phyloP scores from a whole-genome alignment of 2,888 invertebrate species.

The Campaea margaritaria region DNA sequence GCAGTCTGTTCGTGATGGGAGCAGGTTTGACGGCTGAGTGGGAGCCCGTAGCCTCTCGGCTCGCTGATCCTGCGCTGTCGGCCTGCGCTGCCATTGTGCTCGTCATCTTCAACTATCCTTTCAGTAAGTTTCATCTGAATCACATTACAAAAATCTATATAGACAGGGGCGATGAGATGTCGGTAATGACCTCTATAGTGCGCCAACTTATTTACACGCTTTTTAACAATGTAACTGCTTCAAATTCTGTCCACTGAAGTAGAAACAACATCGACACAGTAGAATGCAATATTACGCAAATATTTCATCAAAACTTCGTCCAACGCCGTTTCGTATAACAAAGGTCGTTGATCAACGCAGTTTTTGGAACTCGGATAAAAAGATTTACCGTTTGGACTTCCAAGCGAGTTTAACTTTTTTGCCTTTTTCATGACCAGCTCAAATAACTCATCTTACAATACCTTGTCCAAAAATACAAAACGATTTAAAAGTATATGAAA shows the following conservation, averaged over 20 bases:
- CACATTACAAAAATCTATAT: no score
- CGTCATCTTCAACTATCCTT: slow-evolving; percentile 91
- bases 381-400: slow-evolving; percentile 17
- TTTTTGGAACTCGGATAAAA: slow-evolving; percentile 12
- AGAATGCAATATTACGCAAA: slow-evolving; percentile 47
- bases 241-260: slow-evolving; percentile 37
- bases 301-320: slow-evolving; percentile 38
- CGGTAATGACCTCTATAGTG: slow-evolving; percentile 9
- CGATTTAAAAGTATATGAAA: slow-evolving; percentile 13
- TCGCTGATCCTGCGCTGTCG: slow-evolving; percentile 91
- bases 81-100: slow-evolving; percentile 90
- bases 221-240: slow-evolving; percentile 15
- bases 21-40: slow-evolving; percentile 77
- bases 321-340: slow-evolving; percentile 39
- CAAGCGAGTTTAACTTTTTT: slow-evolving; percentile 21
- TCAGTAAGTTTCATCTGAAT: slow-evolving; percentile 84
- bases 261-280: slow-evolving; percentile 45
- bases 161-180: slow-evolving; percentile 2
- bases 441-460: slow-evolving; percentile 9
- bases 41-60: slow-evolving; percentile 74
- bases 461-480: slow-evolving; percentile 15
- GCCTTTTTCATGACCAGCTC: slow-evolving; percentile 16
- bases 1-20: slow-evolving; percentile 90
- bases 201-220: slow-evolving; percentile 10
- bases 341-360: slow-evolving; percentile 26